These are phyloP conservation scores for Pyrgilauda ruficollis DNA, from an alignment of 2,113 vertebrate genomes.

Conservation along the genomic window DNA sequence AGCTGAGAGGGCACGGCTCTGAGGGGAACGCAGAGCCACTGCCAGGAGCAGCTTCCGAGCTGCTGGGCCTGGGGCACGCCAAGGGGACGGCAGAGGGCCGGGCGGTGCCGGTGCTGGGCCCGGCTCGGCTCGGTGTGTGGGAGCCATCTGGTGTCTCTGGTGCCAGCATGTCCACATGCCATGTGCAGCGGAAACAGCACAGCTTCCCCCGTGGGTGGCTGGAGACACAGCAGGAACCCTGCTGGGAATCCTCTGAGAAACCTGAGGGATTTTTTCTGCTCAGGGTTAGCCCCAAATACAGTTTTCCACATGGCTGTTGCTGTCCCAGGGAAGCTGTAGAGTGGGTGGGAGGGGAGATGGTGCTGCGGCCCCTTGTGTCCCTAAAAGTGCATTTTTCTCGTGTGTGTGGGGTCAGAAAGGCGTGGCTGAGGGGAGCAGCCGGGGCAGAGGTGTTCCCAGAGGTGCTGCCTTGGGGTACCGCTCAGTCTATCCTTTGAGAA, in stretches of 20 bases:
- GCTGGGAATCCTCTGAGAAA: not conserved
- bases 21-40: not conserved
- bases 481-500: not conserved
- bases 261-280: not conserved
- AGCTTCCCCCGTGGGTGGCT: not conserved
- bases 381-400: fast-evolving
- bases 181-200: fast-evolving
- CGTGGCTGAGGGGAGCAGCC: not conserved
- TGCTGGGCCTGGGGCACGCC: not conserved
- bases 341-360: not conserved
- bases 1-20: not conserved
- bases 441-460: not conserved
- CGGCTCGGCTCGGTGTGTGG: not conserved
- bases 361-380: not conserved
- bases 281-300: not conserved
- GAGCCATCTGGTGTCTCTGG: not conserved
- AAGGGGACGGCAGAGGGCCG: fast-evolving
- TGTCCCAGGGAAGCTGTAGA: fast-evolving
- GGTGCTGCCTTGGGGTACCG: not conserved
- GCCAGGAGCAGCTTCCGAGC: not conserved
- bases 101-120: not conserved
- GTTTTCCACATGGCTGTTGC: not conserved
- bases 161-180: not conserved
- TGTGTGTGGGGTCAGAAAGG: fast-evolving
- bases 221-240: not conserved